Percentiles rank a stretch among this genome's conserved stretches.
Conservation (phyloP, 1,140 invertebrate species). For the Caerostris extrusa region DNA sequence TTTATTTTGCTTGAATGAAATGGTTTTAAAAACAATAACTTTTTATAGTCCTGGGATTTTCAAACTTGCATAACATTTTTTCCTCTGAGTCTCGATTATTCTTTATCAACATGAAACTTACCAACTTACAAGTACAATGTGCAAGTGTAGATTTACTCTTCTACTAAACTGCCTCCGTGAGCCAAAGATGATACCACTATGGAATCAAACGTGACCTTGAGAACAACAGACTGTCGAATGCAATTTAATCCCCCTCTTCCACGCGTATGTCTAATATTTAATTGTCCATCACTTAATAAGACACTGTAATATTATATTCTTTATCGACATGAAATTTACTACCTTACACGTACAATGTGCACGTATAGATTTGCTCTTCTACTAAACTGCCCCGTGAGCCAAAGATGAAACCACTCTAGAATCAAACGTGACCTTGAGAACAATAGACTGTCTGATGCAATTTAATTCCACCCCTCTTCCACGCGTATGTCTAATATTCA, state of each 20-base stretch:
- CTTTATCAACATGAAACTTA: no score
- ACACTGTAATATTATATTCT: no score
- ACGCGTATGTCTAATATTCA: conserved; percentile 42
- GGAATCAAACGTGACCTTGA: conserved; percentile 69
- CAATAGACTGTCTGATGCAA: conserved; percentile 38
- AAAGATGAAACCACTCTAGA: not conserved
- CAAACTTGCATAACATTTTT: no score
- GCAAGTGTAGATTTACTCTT: not conserved
- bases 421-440: conserved; percentile 70
- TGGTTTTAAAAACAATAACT: no score
- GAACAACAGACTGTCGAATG: conserved; percentile 45
- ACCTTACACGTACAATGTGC: no score
- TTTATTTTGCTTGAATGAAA: no score
- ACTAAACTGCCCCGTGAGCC: not conserved
- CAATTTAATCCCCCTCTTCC: not conserved
- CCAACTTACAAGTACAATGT: no score
- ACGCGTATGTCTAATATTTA: conserved; percentile 38
- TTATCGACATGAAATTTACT: no score
- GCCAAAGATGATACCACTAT: not conserved
- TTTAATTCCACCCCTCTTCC: conserved; percentile 1
- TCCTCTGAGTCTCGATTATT: no score
- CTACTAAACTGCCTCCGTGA: not conserved
- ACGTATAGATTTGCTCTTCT: no score
- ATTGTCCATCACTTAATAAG: not conserved
- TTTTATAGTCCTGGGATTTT: no score